Conservation (phyloP, 2,113 vertebrate genomes). For the Mugil cephalus region DNA sequence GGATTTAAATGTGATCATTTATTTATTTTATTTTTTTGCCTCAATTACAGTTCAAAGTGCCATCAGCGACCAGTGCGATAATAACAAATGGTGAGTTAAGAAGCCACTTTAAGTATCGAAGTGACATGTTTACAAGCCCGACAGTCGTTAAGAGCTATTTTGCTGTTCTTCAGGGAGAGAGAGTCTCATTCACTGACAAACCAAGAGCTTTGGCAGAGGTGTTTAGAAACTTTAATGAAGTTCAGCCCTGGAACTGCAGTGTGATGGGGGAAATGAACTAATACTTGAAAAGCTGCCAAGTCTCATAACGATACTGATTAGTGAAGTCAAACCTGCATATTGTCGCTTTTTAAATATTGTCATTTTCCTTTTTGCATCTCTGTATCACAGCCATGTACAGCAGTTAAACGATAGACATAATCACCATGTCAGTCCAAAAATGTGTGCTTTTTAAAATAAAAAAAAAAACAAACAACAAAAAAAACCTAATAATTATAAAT, state of each 20-base stretch:
- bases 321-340: not conserved
- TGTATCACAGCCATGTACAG: too few species aligned
- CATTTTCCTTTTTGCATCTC: not conserved
- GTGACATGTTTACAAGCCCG: not conserved
- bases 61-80: constrained; percentile 84
- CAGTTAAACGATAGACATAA: too few species aligned
- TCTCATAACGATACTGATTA: constrained; percentile 4
- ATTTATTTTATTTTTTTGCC: too few species aligned
- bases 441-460: too few species aligned
- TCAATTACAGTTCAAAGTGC: constrained; percentile 83
- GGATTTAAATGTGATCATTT: not conserved
- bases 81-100: constrained; percentile 85
- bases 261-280: not conserved
- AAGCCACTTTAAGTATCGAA: too few species aligned
- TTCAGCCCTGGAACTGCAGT: constrained; percentile 13
- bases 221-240: constrained; percentile 1
- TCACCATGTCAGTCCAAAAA: too few species aligned
- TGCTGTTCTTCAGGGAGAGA: not conserved
- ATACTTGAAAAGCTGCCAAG: not conserved
- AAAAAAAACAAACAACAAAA: too few species aligned
- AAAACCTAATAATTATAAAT: too few species aligned
- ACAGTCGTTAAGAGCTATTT: not conserved
- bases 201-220: not conserved
- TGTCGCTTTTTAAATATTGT: not conserved
- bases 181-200: not conserved